A percentile compares a stretch with the other conserved stretches of the same genome.
phyloP scores from a whole-genome alignment of 2,888 invertebrate species.

The Eudemis profundana region DNA sequence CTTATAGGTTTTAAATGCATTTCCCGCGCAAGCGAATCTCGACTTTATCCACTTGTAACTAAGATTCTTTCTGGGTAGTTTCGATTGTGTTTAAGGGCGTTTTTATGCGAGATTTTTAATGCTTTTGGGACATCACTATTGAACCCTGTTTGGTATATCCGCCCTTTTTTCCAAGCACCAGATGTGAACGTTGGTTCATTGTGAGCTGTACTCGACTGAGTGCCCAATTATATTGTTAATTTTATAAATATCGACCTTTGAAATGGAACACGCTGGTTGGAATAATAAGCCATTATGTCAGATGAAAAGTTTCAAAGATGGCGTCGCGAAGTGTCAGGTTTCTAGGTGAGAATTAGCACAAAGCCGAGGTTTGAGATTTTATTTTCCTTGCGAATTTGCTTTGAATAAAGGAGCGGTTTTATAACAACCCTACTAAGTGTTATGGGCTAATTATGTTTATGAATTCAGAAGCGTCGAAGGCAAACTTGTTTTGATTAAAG shows the following conservation, averaged over 20 bases:
- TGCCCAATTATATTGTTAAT: slow-evolving; percentile 86
- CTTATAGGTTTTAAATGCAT: slow-evolving; percentile 52
- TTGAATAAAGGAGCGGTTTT: slow-evolving; percentile 7
- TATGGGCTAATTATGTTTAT: slow-evolving; percentile 24
- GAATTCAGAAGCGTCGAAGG: slow-evolving; percentile 10
- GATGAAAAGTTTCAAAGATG: slow-evolving; percentile 48
- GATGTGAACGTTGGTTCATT: slow-evolving; percentile 70
- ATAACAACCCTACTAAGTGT: slow-evolving; percentile 17
- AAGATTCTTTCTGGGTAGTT: slow-evolving; percentile 48
- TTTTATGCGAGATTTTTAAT: slow-evolving; percentile 47
- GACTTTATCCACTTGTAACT: slow-evolving; percentile 49
- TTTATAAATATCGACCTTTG: slow-evolving; percentile 80
- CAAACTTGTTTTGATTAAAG: slow-evolving; percentile 21
- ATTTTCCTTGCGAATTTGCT: slow-evolving; percentile 28
- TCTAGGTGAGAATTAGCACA: slow-evolving; percentile 38
- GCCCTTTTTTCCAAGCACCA: slow-evolving; percentile 81
- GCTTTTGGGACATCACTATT: slow-evolving; percentile 78
- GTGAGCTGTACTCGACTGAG: slow-evolving; percentile 68
- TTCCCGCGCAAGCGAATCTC: slow-evolving; percentile 48
- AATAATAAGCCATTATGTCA: slow-evolving; percentile 81
- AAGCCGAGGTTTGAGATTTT: slow-evolving; percentile 40
- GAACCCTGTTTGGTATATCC: slow-evolving; percentile 81
- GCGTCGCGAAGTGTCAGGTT: slow-evolving; percentile 58
- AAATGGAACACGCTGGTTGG: slow-evolving; percentile 75
- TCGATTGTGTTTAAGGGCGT: slow-evolving; percentile 40